Base-by-base conservation (phyloP, 2,113 vertebrate species). In the Bubo blakistoni region DNA sequence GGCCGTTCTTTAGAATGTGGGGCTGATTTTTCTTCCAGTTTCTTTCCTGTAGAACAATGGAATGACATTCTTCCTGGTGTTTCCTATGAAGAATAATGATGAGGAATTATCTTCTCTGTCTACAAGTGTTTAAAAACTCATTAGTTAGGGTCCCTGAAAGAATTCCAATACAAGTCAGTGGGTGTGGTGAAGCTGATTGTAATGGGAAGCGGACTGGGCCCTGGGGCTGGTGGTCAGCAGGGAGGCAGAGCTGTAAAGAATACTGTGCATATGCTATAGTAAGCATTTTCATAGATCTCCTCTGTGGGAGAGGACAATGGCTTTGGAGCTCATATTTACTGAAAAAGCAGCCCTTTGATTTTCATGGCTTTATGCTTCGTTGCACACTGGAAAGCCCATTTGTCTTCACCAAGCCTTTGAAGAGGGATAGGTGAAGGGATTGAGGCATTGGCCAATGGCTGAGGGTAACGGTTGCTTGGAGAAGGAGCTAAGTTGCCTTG, bases 101-200 rank as follows among this genome's bases (percentile, higher is more conserved):
- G 86, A 96, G 84, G 95, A 96, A 96, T 96, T 95, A 96, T 96
- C 92, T 93, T 72, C 87, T 94, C 83, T 95, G 96, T 96, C 93
- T 95, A 90, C 86, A 97, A 96, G 93, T 90, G 49, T 96, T 96
- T 97, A 97, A 92, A 97, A 95, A 79, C 88, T 90, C 95, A 76
- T 96, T 96, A 93, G 85, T 95, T 93, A 93, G 76, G 61, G 79
- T 95, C 52, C 72, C 51, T 90, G 93, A 94, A 94, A 93, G 92
- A 91, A 94, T 93, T 93, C 92, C 88, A 93, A 77, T 92, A 79
- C 92, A 96, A 96, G 90, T 84, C 88, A 81, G 82, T 92, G 96
- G 94, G 96, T 90, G 97, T 95, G 95, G 90, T 96, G 91, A 79
- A 92, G 89, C 44, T 87, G 59, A 80, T 97, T 96, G 94, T 96